These are phyloP conservation scores for Epinephelus malabaricus DNA, from an alignment of 2,797 vertebrate genomes.

Conservation along the genomic window DNA sequence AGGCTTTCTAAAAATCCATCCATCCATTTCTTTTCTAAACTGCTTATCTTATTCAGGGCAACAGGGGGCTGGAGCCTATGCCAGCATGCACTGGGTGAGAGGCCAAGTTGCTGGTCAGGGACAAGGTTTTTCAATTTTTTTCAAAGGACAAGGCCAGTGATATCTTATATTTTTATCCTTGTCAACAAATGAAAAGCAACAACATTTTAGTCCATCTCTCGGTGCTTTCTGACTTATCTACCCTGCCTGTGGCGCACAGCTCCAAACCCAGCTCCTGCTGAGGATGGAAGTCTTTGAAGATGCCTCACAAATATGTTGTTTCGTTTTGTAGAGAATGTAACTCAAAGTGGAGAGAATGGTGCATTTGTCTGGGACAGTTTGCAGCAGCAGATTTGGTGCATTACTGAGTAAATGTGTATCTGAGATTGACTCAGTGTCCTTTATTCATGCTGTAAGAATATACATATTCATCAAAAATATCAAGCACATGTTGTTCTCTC, in stretches of 20 bases:
- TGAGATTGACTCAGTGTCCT: background rate
- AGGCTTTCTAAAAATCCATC: conserved; percentile 8
- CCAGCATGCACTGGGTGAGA: conserved; percentile 15
- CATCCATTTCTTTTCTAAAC: background rate
- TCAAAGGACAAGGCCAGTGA: background rate
- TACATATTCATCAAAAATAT: background rate
- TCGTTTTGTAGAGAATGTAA: background rate
- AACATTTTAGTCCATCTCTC: background rate
- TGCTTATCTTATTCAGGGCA: background rate
- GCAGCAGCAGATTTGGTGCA: background rate
- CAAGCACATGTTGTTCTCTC: background rate
- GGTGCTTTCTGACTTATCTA: background rate
- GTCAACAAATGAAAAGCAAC: background rate
- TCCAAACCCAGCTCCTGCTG: too few species aligned
- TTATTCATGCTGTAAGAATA: background rate
- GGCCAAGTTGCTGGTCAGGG: background rate
- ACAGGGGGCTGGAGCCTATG: background rate
- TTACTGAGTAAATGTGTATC: background rate
- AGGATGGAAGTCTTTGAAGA: background rate
- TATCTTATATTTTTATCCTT: conserved; percentile 5
- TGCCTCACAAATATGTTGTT: background rate
- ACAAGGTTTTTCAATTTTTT: background rate
- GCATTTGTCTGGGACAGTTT: background rate
- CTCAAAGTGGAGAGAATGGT: background rate
- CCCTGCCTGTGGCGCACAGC: background rate